Percentiles rank a stretch among this genome's conserved stretches.
Conservation (phyloP, 2,797 vertebrate species). For the Leucoraja ocellata region DNA sequence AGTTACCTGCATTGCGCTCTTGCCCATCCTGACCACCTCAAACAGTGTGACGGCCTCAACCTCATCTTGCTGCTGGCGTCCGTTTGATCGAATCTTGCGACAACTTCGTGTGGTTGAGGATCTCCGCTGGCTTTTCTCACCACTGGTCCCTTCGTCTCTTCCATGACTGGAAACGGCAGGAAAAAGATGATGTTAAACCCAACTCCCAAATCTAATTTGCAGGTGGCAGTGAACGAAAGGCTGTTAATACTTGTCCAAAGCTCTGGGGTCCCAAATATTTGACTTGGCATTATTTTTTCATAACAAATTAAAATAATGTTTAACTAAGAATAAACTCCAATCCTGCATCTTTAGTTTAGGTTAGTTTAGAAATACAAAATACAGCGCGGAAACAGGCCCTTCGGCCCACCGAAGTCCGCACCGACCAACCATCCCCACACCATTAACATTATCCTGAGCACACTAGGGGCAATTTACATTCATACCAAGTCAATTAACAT, state of each 20-base stretch:
- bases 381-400: too few relatives aligned
- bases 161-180: slow-evolving; percentile 57
- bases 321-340: not conserved
- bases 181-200: slow-evolving; percentile 45
- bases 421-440: too few relatives aligned
- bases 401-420: too few relatives aligned
- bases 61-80: slow-evolving; percentile 51
- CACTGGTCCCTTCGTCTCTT: slow-evolving; percentile 60
- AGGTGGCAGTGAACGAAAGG: not conserved
- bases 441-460: too few relatives aligned
- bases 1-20: slow-evolving; percentile 75
- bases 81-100: slow-evolving; percentile 48
- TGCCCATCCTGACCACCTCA: slow-evolving; percentile 82
- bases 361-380: too few relatives aligned
- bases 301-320: not conserved
- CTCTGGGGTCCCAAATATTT: not conserved
- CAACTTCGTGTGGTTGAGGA: slow-evolving; percentile 48
- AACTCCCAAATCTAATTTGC: too few relatives aligned
- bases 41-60: slow-evolving; percentile 79
- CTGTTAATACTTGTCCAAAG: not conserved
- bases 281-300: not conserved
- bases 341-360: not conserved
- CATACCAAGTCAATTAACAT: too few relatives aligned
- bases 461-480: too few relatives aligned
- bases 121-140: slow-evolving; percentile 65